A percentile compares a stretch with the other conserved stretches of the same genome.
phyloP scores from a whole-genome alignment of 2,113 vertebrate genomes.

The Sciurus niger region DNA sequence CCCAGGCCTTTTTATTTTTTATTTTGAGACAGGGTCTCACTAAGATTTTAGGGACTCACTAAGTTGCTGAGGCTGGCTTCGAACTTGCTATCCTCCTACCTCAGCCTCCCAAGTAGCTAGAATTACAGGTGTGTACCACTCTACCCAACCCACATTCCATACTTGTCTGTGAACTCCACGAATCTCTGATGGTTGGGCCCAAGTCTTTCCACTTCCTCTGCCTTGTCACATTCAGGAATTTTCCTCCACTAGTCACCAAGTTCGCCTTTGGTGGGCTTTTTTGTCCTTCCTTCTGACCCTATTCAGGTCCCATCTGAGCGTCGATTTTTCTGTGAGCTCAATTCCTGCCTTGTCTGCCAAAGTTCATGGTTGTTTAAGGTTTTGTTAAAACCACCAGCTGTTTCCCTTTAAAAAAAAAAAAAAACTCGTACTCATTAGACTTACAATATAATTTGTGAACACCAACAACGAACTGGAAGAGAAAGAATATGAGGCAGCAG shows the following conservation, averaged over 20 bases:
- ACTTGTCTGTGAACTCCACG: background rate
- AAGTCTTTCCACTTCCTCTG: background rate
- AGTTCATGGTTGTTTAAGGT: background rate
- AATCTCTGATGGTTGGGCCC: background rate
- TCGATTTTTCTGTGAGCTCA: background rate
- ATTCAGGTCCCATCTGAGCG: background rate
- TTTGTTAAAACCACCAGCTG: background rate
- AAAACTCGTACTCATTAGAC: background rate
- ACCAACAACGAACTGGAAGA: background rate
- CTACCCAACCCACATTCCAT: too few species aligned
- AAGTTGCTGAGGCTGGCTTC: too few species aligned
- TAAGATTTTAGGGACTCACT: too few species aligned
- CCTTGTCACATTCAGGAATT: background rate
- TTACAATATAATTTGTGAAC: conserved; percentile 10
- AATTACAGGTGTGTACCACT: too few species aligned
- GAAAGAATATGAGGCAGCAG: conserved; percentile 27
- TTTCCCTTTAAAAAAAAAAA: background rate
- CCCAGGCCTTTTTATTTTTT: too few species aligned
- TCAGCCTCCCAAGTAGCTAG: too few species aligned
- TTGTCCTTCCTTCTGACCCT: conserved; percentile 16
- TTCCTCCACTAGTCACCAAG: background rate
- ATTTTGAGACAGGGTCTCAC: too few species aligned
- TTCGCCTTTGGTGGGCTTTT: background rate
- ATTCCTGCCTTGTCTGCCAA: background rate
- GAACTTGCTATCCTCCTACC: too few species aligned